Conservation (phyloP, 2,113 vertebrate species). For the Cheilinus undulatus region DNA sequence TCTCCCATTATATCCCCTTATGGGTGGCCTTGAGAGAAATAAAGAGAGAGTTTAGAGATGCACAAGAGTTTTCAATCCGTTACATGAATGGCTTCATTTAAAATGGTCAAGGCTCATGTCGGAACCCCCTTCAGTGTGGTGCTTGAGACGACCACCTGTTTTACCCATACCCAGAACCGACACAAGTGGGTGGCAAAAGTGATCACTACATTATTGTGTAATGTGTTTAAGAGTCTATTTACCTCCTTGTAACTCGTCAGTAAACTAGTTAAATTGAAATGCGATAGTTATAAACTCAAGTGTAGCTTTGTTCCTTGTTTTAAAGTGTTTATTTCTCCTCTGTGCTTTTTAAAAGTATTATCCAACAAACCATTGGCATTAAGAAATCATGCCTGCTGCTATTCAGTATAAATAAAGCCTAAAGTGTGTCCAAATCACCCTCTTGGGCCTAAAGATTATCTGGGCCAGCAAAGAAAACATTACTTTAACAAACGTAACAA, state of each 20-base stretch:
- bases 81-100: too few species aligned
- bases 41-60: too few species aligned
- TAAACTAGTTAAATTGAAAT: conserved; percentile 17
- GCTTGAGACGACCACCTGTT: too few species aligned
- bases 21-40: too few species aligned
- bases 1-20: too few species aligned
- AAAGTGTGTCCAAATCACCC: conserved; percentile 5
- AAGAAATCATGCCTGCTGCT: background rate
- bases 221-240: background rate
- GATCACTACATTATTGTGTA: too few species aligned
- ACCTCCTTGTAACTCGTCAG: background rate
- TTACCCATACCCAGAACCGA: too few species aligned
- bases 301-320: background rate
- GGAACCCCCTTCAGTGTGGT: too few species aligned
- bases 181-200: too few species aligned
- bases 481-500: background rate
- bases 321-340: conserved; percentile 12
- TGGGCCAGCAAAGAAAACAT: background rate
- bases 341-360: conserved; percentile 27
- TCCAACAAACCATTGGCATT: conserved; percentile 1
- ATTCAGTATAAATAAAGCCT: conserved; percentile 11
- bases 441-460: background rate
- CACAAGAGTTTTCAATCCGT: too few species aligned
- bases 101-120: too few species aligned
- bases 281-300: background rate